Base-by-base conservation (phyloP, 1,140 invertebrate species). In the Tetramorium simillimum region DNA sequence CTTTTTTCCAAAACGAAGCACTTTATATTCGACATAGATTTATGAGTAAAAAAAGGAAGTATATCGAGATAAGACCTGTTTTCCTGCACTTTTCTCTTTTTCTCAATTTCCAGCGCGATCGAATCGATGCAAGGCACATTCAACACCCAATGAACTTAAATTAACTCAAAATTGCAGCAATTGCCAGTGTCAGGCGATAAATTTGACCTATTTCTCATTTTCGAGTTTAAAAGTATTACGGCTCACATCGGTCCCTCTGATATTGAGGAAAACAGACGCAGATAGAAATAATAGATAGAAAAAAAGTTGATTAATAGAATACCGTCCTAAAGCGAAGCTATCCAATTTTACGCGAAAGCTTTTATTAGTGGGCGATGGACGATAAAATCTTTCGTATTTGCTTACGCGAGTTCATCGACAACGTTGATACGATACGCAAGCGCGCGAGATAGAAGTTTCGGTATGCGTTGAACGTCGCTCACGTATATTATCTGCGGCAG, bases 11-110 rank as follows among this genome's bases (percentile, higher is more conserved):
- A 67, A 65, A 80, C 43, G n/a, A 67, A 9, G 4, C 24, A 3
- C 43, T 46, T n/a, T 40, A 33, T 51, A 62, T 16, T 67, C 16
- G 75, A 62, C 75, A 37, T 62, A 33, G 56, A 62, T 77, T 77
- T 77, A 77, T 51, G 73, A 58, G 53, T 77, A 14, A 43, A 46
- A 46, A 46, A 33, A 33, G 33, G 46, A 62, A 62, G 16, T 62
- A 62, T 28, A 46, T 46, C 6, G 75, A 24, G 56, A 46, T 24
- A 49, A 33, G 43, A 10, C 1, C n/a, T 40, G 21, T 46, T 46
- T 84, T 43, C 56, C 6, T 73, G 37, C 9, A 1, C 43, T 46
- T 84, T 33, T 72, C 53, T 62, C 24, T 60, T 46, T 37, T 43
- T 24, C 81, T 73, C 40, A 28, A 33, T 33, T 72, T n/a, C 9